phyloP scores from a whole-genome alignment of 2,797 vertebrate genomes.

The Neopelma chrysocephalum region DNA sequence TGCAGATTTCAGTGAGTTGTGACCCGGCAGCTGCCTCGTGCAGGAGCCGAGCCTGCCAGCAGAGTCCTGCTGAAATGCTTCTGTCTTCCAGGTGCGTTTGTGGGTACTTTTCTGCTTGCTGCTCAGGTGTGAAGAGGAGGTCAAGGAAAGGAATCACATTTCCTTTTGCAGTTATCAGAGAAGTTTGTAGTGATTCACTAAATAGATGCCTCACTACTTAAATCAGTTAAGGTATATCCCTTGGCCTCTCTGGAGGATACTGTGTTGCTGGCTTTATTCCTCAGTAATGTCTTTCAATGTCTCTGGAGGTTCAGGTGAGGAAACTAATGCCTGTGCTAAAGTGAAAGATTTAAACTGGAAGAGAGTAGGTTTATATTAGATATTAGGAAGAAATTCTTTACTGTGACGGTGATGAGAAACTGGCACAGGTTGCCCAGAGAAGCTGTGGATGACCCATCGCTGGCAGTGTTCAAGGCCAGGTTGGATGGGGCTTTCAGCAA shows the following conservation, averaged over 20 bases:
- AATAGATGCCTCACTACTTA: background rate
- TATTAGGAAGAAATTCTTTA: background rate
- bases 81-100: rapidly evolving
- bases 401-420: background rate
- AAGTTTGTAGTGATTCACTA: background rate
- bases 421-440: background rate
- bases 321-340: background rate
- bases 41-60: rapidly evolving
- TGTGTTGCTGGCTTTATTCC: background rate
- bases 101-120: background rate
- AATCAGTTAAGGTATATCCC: background rate
- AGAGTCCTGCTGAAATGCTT: rapidly evolving
- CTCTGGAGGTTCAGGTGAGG: background rate
- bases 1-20: rapidly evolving
- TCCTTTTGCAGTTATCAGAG: background rate
- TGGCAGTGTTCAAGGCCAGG: background rate
- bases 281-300: background rate
- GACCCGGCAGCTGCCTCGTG: rapidly evolving
- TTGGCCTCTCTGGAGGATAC: background rate
- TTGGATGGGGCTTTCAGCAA: background rate
- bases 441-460: background rate
- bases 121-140: background rate
- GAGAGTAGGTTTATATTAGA: background rate
- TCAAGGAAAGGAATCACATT: background rate
- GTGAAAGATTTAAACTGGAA: background rate